A percentile compares a stretch with the other conserved stretches of the same genome.
phyloP scores from a whole-genome alignment of 2,888 invertebrate genomes.

The Cloeon dipterum region DNA sequence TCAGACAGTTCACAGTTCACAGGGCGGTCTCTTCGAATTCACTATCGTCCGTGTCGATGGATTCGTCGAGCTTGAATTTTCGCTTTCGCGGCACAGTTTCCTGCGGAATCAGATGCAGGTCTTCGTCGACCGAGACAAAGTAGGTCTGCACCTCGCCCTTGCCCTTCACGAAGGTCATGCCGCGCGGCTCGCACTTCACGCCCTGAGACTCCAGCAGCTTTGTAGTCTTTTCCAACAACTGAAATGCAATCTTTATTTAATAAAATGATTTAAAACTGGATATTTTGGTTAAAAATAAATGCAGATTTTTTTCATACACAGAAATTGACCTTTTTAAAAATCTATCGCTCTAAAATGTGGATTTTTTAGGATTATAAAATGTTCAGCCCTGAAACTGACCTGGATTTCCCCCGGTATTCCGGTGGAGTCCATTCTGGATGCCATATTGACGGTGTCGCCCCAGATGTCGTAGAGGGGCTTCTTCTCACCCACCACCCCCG shows the following conservation, averaged over 20 bases:
- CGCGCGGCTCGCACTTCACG: slow-evolving; percentile 41
- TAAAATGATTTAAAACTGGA: not conserved
- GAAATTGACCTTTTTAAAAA: too few relatives aligned
- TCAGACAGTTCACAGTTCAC: not conserved
- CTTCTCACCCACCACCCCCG: slow-evolving; percentile 82
- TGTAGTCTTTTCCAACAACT: slow-evolving; percentile 40
- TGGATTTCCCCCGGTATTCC: slow-evolving; percentile 61
- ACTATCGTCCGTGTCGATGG: too few relatives aligned
- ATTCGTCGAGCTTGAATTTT: too few relatives aligned
- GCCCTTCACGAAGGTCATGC: slow-evolving; percentile 49
- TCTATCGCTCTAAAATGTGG: too few relatives aligned
- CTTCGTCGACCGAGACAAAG: slow-evolving; percentile 40
- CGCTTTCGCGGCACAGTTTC: too few relatives aligned
- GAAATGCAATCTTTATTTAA: not conserved
- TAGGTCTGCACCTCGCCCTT: slow-evolving; percentile 43
- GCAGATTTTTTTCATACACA: too few relatives aligned
- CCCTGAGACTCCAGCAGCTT: slow-evolving; percentile 38
- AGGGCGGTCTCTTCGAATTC: not conserved
- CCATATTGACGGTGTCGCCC: slow-evolving; percentile 93
- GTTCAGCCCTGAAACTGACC: slow-evolving; percentile 18
- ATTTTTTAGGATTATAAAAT: not conserved
- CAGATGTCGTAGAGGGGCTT: slow-evolving; percentile 93
- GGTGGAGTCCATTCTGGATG: slow-evolving; percentile 86
- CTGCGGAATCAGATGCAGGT: slow-evolving; percentile 10
- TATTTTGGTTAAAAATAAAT: not conserved